These are phyloP conservation scores for Neopelma chrysocephalum DNA, from an alignment of 2,797 vertebrate genomes.

Conservation along the genomic window DNA sequence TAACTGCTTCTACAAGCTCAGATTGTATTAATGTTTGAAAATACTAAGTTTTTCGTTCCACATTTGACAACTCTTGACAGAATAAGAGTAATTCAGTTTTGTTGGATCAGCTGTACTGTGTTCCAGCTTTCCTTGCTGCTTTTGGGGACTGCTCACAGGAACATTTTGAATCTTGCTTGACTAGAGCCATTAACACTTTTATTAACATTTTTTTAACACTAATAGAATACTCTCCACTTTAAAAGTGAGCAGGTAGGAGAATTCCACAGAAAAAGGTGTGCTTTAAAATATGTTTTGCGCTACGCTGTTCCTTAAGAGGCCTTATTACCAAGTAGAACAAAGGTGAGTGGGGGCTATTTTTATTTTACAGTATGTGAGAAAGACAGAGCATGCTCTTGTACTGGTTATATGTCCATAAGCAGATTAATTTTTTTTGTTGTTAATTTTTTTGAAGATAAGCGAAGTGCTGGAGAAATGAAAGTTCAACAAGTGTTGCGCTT, in stretches of 20 bases:
- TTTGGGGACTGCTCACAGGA: neutral
- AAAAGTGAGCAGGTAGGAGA: neutral
- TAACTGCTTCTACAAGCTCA: neutral
- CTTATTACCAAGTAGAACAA: neutral
- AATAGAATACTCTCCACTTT: neutral
- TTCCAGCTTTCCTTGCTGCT: neutral
- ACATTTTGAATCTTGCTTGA: neutral
- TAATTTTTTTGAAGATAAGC: neutral
- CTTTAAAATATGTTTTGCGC: neutral
- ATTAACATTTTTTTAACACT: neutral
- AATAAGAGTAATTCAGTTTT: neutral
- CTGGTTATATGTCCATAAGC: neutral
- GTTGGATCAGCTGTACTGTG: neutral
- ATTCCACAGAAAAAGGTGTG: neutral
- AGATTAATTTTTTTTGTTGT: neutral
- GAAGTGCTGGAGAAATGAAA: neutral
- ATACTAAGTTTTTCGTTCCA: neutral
- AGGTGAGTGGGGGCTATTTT: neutral
- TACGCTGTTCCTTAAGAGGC: neutral
- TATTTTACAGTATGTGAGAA: neutral
- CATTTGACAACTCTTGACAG: neutral
- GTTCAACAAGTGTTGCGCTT: neutral
- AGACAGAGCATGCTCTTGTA: neutral
- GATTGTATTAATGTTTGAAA: slow-evolving; percentile 3
- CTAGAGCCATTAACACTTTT: neutral